Percentiles rank a stretch among this genome's conserved stretches.
Conservation (phyloP, 2,888 invertebrate species). For the Spisula subtruncata region DNA sequence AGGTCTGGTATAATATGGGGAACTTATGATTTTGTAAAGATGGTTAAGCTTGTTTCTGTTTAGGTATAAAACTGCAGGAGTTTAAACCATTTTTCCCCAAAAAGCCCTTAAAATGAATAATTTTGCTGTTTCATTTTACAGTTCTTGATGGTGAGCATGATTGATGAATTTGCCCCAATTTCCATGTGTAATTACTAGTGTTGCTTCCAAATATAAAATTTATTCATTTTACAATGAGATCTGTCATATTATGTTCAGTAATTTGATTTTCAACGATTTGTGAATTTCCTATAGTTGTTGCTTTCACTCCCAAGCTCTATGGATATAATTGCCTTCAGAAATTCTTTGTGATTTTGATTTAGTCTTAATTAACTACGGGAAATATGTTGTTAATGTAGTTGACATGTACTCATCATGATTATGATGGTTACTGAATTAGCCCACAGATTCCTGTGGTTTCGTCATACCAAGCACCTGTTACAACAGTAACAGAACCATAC, state of each 20-base stretch:
- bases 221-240: neutral
- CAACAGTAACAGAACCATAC: neutral
- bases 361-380: neutral
- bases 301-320: too few relatives aligned
- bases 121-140: too few relatives aligned
- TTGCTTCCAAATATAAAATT: neutral
- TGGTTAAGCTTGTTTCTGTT: too few relatives aligned
- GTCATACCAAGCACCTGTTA: slow-evolving; percentile 40
- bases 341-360: neutral
- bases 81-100: too few relatives aligned
- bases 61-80: too few relatives aligned
- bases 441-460: neutral
- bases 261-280: neutral
- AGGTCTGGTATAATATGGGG: too few relatives aligned
- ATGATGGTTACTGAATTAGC: neutral
- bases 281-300: neutral
- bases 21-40: too few relatives aligned
- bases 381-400: neutral
- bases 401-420: neutral
- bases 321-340: neutral
- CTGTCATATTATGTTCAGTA: too few relatives aligned
- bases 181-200: neutral
- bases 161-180: too few relatives aligned
- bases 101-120: too few relatives aligned
- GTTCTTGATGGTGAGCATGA: too few relatives aligned